Conservation (phyloP, 2,888 invertebrate species). For the Drosophila lacicola region DNA sequence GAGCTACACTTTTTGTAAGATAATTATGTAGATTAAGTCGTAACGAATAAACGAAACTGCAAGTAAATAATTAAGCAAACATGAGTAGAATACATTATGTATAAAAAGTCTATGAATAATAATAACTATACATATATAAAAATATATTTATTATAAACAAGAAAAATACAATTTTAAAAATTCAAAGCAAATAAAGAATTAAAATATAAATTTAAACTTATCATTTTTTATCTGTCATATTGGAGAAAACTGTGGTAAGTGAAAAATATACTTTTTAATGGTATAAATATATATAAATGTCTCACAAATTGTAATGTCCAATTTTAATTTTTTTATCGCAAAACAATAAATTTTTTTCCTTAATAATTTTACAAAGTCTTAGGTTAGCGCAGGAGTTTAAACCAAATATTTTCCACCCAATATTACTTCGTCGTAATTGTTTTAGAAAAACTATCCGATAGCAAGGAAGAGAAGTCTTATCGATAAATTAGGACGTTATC, state of each 20-base stretch:
- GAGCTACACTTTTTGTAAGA: conserved; percentile 62
- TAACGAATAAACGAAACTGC: conserved; percentile 57
- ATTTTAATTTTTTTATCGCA: too few species aligned
- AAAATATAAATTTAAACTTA: conserved; percentile 33
- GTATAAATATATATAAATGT: not conserved
- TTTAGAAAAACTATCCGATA: too few species aligned
- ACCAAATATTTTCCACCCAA: too few species aligned
- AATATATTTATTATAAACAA: conserved; percentile 75
- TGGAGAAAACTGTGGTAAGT: not conserved
- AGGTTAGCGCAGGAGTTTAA: not conserved
- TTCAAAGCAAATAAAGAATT: conserved; percentile 67
- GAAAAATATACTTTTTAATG: not conserved
- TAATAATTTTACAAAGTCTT: too few species aligned
- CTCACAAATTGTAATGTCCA: too few species aligned
- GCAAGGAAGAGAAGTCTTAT: too few species aligned
- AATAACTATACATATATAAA: conserved; percentile 54
- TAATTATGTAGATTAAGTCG: conserved; percentile 62
- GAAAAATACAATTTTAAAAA: conserved; percentile 76
- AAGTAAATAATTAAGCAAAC: conserved; percentile 66
- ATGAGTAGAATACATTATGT: conserved; percentile 66
- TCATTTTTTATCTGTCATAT: not conserved
- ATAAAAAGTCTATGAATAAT: conserved; percentile 63
- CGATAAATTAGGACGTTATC: too few species aligned
- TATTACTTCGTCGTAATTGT: too few species aligned
- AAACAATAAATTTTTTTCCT: too few species aligned